Base-by-base conservation (phyloP, 1,140 invertebrate species). In the Heliconius himera region DNA sequence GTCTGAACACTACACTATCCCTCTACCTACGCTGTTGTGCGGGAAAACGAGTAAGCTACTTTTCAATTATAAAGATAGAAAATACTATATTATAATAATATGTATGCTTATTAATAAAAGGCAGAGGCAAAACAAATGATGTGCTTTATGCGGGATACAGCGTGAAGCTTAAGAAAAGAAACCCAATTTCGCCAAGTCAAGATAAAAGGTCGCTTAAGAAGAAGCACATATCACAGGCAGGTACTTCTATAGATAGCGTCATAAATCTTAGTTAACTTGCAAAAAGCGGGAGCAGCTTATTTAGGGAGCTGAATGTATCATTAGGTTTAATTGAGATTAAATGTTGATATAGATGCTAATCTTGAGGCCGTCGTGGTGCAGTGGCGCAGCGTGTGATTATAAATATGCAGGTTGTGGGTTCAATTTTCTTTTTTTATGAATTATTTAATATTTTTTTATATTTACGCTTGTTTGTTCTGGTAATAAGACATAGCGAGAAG, bases 241-340 rank as follows among this genome's bases (percentile, higher is more conserved):
- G 20, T 66, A 66, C 60, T 66, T 26, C 26, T 66, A 22, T 66
- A 66, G 60, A 66, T 66, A 26, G 60, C 60, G 51, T 74, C 77
- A 72, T 78, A 74, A 78, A 78, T 78, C 60, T 56, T 78, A 72
- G 51, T 78, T 78, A 78, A 54, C 36, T 46, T 74, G 54, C 77
- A 66, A 73, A 77, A 22, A 78, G 26, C 77, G 72, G 33, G 54
- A 74, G 38, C 38, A 74, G 26, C 41, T 74, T 70, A 46, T 73
- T 78, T 33, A 78, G 71, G 72, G 73, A 38, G n/a, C 72, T 71
- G 72, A 51, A 78, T 78, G 54, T 78, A 78, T 78, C 77, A 78
- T 78, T 78, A 60, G 38, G 38, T n/a, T 54, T 78, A 78, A 78
- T 78, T 73, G 77, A 46, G 51, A 66, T 78, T 73, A 78, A 72